A percentile compares a stretch with the other conserved stretches of the same genome.
Conservation (phyloP, 2,113 vertebrate genomes). For the Tragelaphus strepsiceros region DNA sequence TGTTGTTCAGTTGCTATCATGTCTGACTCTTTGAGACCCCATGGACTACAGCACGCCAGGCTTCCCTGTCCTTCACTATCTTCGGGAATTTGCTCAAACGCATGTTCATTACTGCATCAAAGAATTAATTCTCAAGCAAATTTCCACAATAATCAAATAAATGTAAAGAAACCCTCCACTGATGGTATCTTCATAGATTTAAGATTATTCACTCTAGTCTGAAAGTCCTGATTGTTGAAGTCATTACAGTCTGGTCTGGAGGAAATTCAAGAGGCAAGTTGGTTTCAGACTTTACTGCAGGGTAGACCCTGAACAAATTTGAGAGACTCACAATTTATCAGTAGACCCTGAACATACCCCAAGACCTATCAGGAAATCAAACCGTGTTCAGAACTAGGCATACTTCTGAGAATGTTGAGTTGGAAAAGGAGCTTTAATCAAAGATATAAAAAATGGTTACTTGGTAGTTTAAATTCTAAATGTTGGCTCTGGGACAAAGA, state of each 20-base stretch:
- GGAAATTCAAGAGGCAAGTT: neutral
- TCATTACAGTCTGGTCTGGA: neutral
- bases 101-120: neutral
- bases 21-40: neutral
- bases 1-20: neutral
- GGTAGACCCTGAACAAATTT: neutral
- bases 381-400: neutral
- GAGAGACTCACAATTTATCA: neutral
- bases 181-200: neutral
- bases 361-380: neutral
- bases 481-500: neutral
- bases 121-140: neutral
- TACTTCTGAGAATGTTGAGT: neutral
- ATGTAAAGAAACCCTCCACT: neutral
- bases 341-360: neutral
- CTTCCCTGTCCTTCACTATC: neutral
- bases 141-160: neutral
- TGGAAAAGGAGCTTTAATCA: neutral
- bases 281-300: neutral
- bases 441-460: neutral
- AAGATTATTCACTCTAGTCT: neutral
- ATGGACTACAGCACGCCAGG: neutral
- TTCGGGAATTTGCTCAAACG: neutral
- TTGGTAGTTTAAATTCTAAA: conserved; percentile 15
- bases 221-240: neutral